A percentile compares a stretch with the other conserved stretches of the same genome.
phyloP scores from a whole-genome alignment of 2,797 vertebrate species.

The Simalia tracyae region DNA sequence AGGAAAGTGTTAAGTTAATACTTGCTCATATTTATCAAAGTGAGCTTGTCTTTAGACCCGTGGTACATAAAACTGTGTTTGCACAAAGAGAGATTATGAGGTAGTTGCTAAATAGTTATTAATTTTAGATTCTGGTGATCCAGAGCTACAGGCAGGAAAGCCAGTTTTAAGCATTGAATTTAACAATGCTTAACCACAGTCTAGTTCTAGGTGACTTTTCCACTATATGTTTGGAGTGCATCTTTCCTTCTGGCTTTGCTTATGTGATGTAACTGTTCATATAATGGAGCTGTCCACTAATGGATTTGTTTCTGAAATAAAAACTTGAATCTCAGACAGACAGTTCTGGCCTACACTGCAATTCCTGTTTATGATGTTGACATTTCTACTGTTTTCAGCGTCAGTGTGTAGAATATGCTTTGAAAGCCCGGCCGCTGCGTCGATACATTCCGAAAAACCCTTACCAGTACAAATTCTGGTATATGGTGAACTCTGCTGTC shows the following conservation, averaged over 20 bases:
- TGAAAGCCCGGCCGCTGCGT: slow-evolving; percentile 92
- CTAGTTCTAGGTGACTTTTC: neutral
- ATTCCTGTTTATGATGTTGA: slow-evolving; percentile 18
- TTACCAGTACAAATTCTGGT: slow-evolving; percentile 99
- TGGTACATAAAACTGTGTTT: too few relatives aligned
- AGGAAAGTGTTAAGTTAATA: too few relatives aligned
- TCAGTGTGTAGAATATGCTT: slow-evolving; percentile 97
- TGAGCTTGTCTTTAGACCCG: neutral
- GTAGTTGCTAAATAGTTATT: neutral
- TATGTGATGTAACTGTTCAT: neutral
- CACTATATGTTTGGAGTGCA: neutral
- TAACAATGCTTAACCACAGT: neutral
- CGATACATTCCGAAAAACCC: slow-evolving; percentile 99
- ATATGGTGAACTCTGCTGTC: slow-evolving; percentile 97
- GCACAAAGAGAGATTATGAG: neutral
- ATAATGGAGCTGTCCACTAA: neutral
- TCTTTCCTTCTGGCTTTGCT: neutral
- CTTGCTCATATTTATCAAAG: neutral
- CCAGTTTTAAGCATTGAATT: neutral
- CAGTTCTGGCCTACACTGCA: neutral
- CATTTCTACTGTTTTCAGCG: slow-evolving; percentile 79
- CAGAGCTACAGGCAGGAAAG: neutral
- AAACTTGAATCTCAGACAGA: neutral
- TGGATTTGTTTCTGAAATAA: neutral
- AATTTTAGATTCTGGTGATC: neutral